These are phyloP conservation scores for Catharus fuscescens DNA, from an alignment of 2,113 vertebrate genomes.

Conservation along the genomic window DNA sequence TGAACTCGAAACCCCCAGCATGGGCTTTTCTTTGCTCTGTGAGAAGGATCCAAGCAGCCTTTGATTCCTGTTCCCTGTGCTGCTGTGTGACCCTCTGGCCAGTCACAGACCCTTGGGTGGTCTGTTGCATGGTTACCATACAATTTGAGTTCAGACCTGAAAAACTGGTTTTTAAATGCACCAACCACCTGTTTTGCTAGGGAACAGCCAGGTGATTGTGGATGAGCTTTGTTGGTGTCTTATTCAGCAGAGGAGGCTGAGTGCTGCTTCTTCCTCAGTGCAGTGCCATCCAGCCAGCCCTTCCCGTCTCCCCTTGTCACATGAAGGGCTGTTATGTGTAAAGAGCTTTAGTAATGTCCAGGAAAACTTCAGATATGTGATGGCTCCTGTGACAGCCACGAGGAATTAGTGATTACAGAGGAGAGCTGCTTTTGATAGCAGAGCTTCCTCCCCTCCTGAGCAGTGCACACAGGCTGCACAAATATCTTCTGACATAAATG, in stretches of 20 bases:
- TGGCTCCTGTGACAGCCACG: background rate
- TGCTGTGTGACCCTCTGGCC: background rate
- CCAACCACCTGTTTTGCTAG: background rate
- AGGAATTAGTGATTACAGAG: background rate
- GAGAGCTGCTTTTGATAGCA: background rate
- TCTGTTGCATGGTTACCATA: slow-evolving; percentile 37
- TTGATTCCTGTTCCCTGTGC: background rate
- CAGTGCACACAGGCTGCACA: background rate
- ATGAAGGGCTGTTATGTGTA: accelerated
- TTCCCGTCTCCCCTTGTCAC: too few species aligned
- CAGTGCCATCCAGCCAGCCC: background rate
- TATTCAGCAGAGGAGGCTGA: background rate
- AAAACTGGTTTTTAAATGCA: slow-evolving; percentile 48
- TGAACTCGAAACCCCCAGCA: background rate
- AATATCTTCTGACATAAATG: background rate
- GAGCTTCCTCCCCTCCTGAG: background rate
- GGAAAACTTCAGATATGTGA: background rate
- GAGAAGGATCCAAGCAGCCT: background rate
- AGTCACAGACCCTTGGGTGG: background rate
- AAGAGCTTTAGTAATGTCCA: background rate
- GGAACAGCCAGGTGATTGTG: background rate
- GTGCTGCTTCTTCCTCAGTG: background rate
- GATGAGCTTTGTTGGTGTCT: background rate
- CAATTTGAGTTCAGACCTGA: slow-evolving; percentile 40
- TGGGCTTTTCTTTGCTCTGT: background rate